A percentile compares a stretch with the other conserved stretches of the same genome.
These are phyloP conservation scores for Drepana arcuata DNA, from an alignment of 1,140 invertebrate species.

Conservation along the genomic window DNA sequence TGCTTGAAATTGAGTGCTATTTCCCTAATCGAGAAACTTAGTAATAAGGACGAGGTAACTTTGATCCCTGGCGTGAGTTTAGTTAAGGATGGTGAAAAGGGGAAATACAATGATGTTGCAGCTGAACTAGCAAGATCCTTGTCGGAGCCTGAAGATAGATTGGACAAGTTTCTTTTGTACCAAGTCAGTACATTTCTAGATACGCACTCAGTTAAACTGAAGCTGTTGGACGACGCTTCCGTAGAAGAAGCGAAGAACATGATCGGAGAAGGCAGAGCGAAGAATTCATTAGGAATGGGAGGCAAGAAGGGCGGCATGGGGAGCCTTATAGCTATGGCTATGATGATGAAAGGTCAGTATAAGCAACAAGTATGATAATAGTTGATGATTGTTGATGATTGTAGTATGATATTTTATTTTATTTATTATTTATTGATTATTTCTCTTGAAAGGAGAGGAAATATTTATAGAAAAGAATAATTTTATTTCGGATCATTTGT, in stretches of 20 bases:
- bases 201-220: constrained; percentile 78
- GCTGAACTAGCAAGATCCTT: constrained; percentile 77
- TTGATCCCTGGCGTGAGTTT: constrained; percentile 80
- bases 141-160: constrained; percentile 77
- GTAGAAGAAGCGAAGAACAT: constrained; percentile 49
- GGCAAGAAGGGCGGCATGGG: constrained; percentile 72
- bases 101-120: constrained; percentile 74
- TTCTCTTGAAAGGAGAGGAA: no score
- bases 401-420: no score
- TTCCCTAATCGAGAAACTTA: constrained; percentile 78
- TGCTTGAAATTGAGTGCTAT: constrained; percentile 83
- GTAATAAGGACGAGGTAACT: constrained; percentile 73
- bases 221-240: constrained; percentile 76
- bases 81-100: constrained; percentile 74
- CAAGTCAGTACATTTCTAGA: constrained; percentile 78
- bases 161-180: constrained; percentile 79
- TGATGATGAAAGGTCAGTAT: constrained; percentile 75
- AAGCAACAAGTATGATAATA: no score
- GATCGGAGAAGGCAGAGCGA: constrained; percentile 48
- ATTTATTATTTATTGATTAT: no score
- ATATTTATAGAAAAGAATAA: no score
- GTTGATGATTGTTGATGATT: no score
- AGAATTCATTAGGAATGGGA: constrained; percentile 52
- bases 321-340: constrained; percentile 70
- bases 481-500: no score